A percentile compares a stretch with the other conserved stretches of the same genome.
phyloP scores from a whole-genome alignment of 2,888 invertebrate genomes.

The Auanema freiburgensis region DNA sequence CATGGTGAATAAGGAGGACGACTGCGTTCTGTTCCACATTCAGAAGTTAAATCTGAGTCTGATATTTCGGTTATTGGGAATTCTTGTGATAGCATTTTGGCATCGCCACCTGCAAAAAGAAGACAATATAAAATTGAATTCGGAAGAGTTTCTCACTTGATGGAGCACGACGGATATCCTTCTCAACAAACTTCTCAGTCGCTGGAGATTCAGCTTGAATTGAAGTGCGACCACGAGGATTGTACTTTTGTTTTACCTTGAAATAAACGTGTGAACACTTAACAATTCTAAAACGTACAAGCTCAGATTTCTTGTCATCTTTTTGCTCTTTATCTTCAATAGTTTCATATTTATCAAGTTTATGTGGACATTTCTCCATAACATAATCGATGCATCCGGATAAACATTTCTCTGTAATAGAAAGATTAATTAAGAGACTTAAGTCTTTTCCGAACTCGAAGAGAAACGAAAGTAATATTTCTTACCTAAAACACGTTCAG shows the following conservation, averaged over 20 bases:
- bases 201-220: slow-evolving; percentile 21
- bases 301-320: slow-evolving; percentile 1
- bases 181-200: slow-evolving; percentile 18
- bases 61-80: slow-evolving; percentile 58
- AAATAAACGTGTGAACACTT: background rate
- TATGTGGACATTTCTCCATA: slow-evolving; percentile 56
- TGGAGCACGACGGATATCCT: slow-evolving; percentile 15
- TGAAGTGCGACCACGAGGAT: background rate
- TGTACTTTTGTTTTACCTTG: background rate
- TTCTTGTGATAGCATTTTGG: slow-evolving; percentile 44
- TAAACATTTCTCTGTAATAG: slow-evolving; percentile 54
- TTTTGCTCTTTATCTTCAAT: slow-evolving; percentile 13
- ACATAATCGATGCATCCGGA: slow-evolving; percentile 60
- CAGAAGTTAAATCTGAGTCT: slow-evolving; percentile 52
- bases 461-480: background rate
- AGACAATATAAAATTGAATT: background rate
- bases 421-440: background rate
- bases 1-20: slow-evolving; percentile 60
- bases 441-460: too few species aligned
- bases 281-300: background rate
- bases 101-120: slow-evolving; percentile 39
- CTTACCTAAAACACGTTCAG: slow-evolving; percentile 56
- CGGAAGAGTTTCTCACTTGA: slow-evolving; percentile 1
- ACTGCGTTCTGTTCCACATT: slow-evolving; percentile 55
- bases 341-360: slow-evolving; percentile 53